These are phyloP conservation scores for Zonotrichia albicollis DNA, from an alignment of 2,797 vertebrate genomes.

Conservation along the genomic window DNA sequence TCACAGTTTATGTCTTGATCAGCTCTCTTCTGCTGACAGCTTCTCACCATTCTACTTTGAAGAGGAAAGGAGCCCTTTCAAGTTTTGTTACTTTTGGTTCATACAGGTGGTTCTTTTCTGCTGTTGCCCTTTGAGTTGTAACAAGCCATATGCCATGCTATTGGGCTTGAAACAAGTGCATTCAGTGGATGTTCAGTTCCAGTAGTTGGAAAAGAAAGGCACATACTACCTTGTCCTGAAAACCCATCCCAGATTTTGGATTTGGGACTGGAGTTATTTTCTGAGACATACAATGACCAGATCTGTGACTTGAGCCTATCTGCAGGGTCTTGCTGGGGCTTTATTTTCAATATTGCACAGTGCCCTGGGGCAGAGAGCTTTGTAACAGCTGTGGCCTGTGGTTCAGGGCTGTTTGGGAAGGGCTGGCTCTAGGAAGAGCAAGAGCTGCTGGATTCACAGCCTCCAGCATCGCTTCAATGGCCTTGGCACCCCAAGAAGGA, in stretches of 20 bases:
- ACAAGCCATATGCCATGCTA: neutral
- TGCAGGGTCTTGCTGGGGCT: rapidly evolving
- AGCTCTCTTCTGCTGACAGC: neutral
- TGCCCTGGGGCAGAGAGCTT: neutral
- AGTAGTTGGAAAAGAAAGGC: neutral
- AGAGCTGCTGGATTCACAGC: neutral
- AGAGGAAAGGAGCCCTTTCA: neutral
- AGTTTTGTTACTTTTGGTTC: neutral
- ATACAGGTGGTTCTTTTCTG: neutral
- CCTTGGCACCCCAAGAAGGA: neutral
- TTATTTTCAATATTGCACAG: neutral
- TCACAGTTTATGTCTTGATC: neutral
- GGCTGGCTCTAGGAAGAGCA: neutral
- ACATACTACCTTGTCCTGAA: neutral
- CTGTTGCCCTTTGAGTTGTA: neutral
- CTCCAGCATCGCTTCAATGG: rapidly evolving
- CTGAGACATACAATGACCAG: rapidly evolving
- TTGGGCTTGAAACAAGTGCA: neutral
- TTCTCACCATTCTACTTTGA: neutral
- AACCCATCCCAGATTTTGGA: neutral
- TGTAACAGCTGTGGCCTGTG: neutral
- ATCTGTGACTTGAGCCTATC: neutral
- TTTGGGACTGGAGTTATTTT: neutral
- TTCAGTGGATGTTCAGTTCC: neutral
- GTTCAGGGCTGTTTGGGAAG: neutral